These are phyloP conservation scores for Oriolus oriolus DNA, from an alignment of 2,113 vertebrate genomes.

Conservation along the genomic window DNA sequence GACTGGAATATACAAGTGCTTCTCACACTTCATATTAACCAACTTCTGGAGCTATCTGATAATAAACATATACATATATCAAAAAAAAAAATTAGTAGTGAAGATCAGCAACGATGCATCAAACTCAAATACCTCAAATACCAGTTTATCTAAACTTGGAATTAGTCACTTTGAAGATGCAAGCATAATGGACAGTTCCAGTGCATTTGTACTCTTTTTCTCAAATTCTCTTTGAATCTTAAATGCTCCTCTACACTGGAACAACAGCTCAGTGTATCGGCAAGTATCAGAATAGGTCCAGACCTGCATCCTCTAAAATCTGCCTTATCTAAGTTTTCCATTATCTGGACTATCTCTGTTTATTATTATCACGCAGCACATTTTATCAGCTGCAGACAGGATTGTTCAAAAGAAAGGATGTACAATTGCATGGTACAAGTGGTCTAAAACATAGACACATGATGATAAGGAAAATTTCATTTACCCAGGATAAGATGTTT, in stretches of 20 bases:
- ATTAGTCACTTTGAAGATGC: not conserved
- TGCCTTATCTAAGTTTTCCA: not conserved
- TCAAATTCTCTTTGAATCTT: not conserved
- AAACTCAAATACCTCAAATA: not conserved
- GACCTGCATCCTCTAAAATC: not conserved
- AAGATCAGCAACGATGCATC: not conserved
- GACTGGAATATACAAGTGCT: not conserved
- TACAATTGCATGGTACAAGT: not conserved
- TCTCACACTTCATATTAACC: not conserved
- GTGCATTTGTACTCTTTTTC: not conserved
- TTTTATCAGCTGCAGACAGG: not conserved
- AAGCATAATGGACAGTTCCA: not conserved
- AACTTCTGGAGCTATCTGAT: not conserved
- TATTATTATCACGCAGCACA: not conserved
- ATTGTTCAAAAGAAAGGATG: not conserved
- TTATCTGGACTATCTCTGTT: not conserved
- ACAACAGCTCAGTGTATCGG: not conserved
- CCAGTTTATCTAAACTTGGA: not conserved
- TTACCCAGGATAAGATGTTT: not conserved
- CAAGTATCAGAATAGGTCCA: not conserved
- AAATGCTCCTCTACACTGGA: not conserved
- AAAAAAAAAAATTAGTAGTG: not conserved
- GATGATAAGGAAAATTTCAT: not conserved
- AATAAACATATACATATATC: not conserved
- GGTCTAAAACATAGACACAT: not conserved